A percentile compares a stretch with the other conserved stretches of the same genome.
Evolutionary conservation across 2,888 invertebrate species (phyloP).

Genomic region (Drosophila anomelani): DNA sequence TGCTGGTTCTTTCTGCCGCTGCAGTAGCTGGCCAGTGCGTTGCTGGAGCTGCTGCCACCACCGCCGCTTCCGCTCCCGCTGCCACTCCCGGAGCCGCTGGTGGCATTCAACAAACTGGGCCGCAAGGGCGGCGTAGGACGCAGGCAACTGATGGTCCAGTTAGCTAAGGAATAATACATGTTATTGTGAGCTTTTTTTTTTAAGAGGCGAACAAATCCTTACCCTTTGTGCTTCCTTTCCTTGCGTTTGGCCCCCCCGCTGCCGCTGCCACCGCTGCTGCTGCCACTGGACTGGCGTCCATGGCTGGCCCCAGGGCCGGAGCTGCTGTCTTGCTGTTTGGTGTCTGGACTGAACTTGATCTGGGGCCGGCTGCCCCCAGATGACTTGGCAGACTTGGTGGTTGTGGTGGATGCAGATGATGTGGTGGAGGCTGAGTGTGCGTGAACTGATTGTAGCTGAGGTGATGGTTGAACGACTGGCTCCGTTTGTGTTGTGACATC

Average conservation of each 20-base stretch:
- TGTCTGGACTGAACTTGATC: conserved; percentile 85
- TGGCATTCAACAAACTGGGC: conserved; percentile 88
- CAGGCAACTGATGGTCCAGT: conserved; percentile 94
- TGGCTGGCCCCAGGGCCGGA: conserved; percentile 69
- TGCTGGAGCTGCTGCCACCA: conserved; percentile 79
- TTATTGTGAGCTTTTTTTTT: neutral
- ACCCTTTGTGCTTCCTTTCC: conserved; percentile 87
- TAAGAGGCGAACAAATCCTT: conserved; percentile 4
- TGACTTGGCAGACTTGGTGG: conserved; percentile 87
- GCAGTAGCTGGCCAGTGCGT: conserved; percentile 83
- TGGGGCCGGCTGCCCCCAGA: conserved; percentile 84
- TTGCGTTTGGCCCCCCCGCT: conserved; percentile 86
- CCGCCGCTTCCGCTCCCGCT: conserved; percentile 85
- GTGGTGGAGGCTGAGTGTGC: conserved; percentile 85
- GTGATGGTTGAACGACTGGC: conserved; percentile 89
- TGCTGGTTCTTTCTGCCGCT: conserved; percentile 85
- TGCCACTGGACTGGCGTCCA: conserved; percentile 86
- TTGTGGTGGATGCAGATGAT: conserved; percentile 86
- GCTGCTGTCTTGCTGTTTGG: conserved; percentile 86
- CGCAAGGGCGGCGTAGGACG: conserved; percentile 95
- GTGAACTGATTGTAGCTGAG: conserved; percentile 88
- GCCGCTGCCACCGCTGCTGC: conserved; percentile 72
- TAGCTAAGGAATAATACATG: conserved; percentile 80
- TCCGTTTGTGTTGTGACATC: conserved; percentile 88
- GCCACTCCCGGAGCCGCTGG: conserved; percentile 84